Evolutionary conservation across 2,888 invertebrate genomes (phyloP).

Genomic region (Pseudolycoriella hygida): DNA sequence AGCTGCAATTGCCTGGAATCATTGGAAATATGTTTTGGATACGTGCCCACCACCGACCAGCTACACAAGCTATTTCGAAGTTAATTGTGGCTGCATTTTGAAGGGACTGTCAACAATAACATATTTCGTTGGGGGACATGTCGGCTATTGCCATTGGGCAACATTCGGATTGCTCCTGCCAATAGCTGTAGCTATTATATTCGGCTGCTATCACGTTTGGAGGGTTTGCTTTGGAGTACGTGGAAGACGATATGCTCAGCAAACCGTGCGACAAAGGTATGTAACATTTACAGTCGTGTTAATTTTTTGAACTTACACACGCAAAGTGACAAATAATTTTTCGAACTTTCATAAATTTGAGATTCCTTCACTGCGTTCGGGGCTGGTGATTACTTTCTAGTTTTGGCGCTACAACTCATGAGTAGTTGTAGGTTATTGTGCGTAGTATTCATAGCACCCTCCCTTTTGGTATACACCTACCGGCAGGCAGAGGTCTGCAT

Average conservation of each 20-base stretch:
- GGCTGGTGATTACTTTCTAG: too few relatives aligned
- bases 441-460: too few relatives aligned
- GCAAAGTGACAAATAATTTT: too few relatives aligned
- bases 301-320: too few relatives aligned
- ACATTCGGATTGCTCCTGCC: slow-evolving; percentile 46
- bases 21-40: slow-evolving; percentile 49
- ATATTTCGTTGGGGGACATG: slow-evolving; percentile 46
- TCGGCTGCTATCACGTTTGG: slow-evolving; percentile 49
- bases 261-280: slow-evolving; percentile 25
- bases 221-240: slow-evolving; percentile 45
- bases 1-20: slow-evolving; percentile 43
- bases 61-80: slow-evolving; percentile 27
- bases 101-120: slow-evolving; percentile 41
- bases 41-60: slow-evolving; percentile 30
- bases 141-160: slow-evolving; percentile 46
- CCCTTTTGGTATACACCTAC: too few relatives aligned
- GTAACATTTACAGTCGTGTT: too few relatives aligned
- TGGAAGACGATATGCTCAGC: slow-evolving; percentile 16
- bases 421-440: too few relatives aligned
- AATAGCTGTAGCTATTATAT: slow-evolving; percentile 40
- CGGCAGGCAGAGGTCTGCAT: too few relatives aligned
- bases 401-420: too few relatives aligned
- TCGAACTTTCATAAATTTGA: too few relatives aligned
- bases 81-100: slow-evolving; percentile 51
- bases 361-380: too few relatives aligned